Conservation (phyloP, 2,888 invertebrate genomes). For the Hyposoter dolosus region DNA sequence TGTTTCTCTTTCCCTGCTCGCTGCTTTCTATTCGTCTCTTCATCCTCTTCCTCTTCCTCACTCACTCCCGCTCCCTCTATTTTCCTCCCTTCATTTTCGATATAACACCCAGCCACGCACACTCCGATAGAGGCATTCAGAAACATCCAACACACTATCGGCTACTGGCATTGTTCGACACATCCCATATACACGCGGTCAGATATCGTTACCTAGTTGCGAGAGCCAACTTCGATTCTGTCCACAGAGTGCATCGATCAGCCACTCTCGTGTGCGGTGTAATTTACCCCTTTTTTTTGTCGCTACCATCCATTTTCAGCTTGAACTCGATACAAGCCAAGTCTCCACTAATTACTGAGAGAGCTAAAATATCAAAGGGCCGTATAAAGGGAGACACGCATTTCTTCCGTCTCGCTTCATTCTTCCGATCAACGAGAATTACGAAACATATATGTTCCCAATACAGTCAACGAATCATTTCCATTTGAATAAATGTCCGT, state of each 20-base stretch:
- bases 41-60: neutral
- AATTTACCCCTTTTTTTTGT: constrained; percentile 12
- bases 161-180: constrained; percentile 53
- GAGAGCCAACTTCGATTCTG: constrained; percentile 61
- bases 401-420: neutral
- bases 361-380: constrained; percentile 29
- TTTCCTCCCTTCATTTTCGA: constrained; percentile 11
- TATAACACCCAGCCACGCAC: constrained; percentile 19
- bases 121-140: constrained; percentile 22
- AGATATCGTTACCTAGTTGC: constrained; percentile 53
- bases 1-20: constrained; percentile 24
- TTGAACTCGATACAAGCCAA: constrained; percentile 21
- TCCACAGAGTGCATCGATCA: constrained; percentile 58
- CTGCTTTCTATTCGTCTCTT: constrained; percentile 25
- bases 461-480: neutral
- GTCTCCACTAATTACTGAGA: constrained; percentile 49
- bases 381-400: neutral
- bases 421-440: constrained; percentile 9
- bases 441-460: neutral
- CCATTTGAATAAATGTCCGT: neutral
- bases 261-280: constrained; percentile 15
- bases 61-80: neutral
- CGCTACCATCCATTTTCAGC: constrained; percentile 11
- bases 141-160: constrained; percentile 49
- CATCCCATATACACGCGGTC: constrained; percentile 52